Percentiles rank a stretch among this genome's conserved stretches.
phyloP scores from a whole-genome alignment of 2,888 invertebrate genomes.

The Nephrotoma guestfalica region DNA sequence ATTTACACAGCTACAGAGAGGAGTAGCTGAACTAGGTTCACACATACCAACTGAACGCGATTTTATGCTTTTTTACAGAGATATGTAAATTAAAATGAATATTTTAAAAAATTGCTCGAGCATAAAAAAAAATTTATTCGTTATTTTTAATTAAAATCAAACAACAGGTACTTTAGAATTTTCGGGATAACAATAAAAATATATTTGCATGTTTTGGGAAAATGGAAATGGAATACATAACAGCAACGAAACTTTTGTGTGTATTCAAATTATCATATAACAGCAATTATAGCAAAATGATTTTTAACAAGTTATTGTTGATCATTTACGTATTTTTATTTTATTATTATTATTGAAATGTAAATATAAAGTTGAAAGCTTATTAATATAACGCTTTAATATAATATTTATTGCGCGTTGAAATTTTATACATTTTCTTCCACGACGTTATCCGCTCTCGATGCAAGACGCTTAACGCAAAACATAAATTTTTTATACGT shows the following conservation, averaged over 20 bases:
- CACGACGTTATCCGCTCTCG: too few relatives aligned
- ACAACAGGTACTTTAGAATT: background rate
- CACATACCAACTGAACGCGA: background rate
- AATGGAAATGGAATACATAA: background rate
- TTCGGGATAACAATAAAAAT: background rate
- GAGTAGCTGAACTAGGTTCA: background rate
- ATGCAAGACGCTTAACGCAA: too few relatives aligned
- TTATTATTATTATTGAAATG: background rate
- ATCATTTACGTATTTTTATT: background rate
- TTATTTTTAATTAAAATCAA: background rate
- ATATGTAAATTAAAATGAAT: background rate
- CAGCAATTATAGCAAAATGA: background rate
- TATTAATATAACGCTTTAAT: background rate
- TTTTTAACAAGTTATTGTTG: background rate
- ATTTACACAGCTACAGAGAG: background rate
- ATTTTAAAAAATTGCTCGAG: background rate
- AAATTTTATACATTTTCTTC: too few relatives aligned
- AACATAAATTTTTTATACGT: too few relatives aligned
- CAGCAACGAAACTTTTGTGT: background rate
- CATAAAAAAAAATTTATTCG: background rate
- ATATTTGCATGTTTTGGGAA: background rate
- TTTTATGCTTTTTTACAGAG: background rate
- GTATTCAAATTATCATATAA: background rate
- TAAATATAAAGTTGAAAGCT: background rate
- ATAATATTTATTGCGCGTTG: background rate